Evolutionary conservation across 2,113 vertebrate genomes (phyloP).

Genomic region (Taurulus bubalis): DNA sequence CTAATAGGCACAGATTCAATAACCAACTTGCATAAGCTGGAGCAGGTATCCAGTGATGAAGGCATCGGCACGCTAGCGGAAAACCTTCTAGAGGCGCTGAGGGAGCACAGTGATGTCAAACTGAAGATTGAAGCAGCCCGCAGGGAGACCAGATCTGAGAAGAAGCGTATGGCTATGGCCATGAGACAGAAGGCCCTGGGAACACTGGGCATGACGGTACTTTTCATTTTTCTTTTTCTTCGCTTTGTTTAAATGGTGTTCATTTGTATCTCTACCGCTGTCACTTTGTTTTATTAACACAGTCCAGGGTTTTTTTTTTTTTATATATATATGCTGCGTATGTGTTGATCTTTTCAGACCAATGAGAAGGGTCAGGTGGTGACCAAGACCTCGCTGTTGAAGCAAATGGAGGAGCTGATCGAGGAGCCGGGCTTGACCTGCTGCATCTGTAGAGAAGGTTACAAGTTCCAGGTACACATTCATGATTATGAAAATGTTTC

Average conservation of each 20-base stretch:
- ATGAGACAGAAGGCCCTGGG: conserved; percentile 99
- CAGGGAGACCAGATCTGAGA: conserved; percentile 95
- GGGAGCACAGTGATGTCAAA: conserved; percentile 95
- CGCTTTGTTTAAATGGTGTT: not conserved
- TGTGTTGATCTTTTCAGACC: conserved; percentile 85
- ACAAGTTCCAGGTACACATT: conserved; percentile 96
- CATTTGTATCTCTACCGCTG: not conserved
- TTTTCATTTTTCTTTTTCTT: not conserved
- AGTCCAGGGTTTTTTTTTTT: not conserved
- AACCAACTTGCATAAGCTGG: conserved; percentile 96
- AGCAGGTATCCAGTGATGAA: conserved; percentile 99
- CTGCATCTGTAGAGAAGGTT: conserved; percentile 98
- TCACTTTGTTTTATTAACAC: not conserved
- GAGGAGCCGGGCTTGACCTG: conserved; percentile 98
- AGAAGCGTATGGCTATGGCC: conserved; percentile 99
- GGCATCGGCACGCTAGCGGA: conserved; percentile 97
- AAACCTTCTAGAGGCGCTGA: conserved; percentile 95
- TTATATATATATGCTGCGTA: not conserved
- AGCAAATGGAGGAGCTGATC: conserved; percentile 99
- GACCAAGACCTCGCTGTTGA: conserved; percentile 95
- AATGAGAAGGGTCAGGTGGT: conserved; percentile 99
- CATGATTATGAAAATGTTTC: not conserved
- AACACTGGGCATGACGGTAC: conserved; percentile 97
- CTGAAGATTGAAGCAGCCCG: conserved; percentile 97
- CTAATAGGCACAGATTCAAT: conserved; percentile 97